phyloP scores from a whole-genome alignment of 2,888 invertebrate species.

The Aphidius colemani region DNA sequence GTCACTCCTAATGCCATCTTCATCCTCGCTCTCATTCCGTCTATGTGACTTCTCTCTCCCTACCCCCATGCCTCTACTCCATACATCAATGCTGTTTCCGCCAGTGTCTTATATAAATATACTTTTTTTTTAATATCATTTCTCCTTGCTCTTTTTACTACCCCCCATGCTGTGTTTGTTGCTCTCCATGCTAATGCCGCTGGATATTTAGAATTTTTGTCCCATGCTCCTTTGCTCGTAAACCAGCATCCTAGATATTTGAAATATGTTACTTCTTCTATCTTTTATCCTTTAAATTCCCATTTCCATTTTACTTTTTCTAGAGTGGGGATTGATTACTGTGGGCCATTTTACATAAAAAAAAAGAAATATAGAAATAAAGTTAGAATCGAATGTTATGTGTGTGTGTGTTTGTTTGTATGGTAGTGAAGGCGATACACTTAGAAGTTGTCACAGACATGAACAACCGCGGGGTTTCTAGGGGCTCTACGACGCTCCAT shows the following conservation, averaged over 20 bases:
- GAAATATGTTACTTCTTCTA: conserved; percentile 4
- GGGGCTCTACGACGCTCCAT: conserved; percentile 23
- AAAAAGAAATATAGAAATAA: conserved; percentile 27
- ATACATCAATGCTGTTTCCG: background rate
- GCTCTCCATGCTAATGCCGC: background rate
- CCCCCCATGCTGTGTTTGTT: background rate
- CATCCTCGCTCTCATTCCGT: background rate
- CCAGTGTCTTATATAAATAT: too few species aligned
- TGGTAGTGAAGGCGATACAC: conserved; percentile 29
- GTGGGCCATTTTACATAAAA: conserved; percentile 28
- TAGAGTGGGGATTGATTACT: conserved; percentile 27
- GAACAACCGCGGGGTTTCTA: conserved; percentile 27
- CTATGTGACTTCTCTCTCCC: background rate
- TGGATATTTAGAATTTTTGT: background rate
- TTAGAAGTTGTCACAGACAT: conserved; percentile 27
- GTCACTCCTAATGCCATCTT: background rate
- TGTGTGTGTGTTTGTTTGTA: conserved; percentile 19
- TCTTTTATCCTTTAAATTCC: background rate
- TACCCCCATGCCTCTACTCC: background rate
- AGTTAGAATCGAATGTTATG: conserved; percentile 20
- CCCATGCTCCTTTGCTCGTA: background rate
- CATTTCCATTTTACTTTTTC: conserved; percentile 4
- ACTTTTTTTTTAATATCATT: background rate
- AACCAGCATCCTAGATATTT: conserved; percentile 11
- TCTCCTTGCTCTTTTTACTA: background rate